Evolutionary conservation across 2,113 vertebrate species (phyloP), one percentile per base, ranked within the genome.

Genomic region (Sinosuthora webbiana): DNA sequence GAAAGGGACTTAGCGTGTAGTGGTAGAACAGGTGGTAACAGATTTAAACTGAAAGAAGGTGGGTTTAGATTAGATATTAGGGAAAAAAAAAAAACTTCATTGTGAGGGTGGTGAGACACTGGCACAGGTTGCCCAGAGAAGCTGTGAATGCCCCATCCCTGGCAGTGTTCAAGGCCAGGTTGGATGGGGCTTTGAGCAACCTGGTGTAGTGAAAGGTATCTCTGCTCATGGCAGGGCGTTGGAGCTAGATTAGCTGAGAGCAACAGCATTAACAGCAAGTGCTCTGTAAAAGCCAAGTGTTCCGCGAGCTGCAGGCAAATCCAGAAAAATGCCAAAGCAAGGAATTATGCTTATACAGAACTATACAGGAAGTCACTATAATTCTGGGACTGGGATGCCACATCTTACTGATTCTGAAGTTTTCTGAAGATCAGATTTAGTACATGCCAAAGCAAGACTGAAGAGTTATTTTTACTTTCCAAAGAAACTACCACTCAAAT

Each of bases 81-180:
- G 8, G 41, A 15, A 22, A 64, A 42, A 45, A 45, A 20, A 25
- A 55, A 18, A 13, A 21, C 17, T 50, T 65, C 6, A 7, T 30
- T 55, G 10, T 47, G 15, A n/a, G 9, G 5, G 35, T 15, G 24
- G 28, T 31, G 15, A 75, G 39, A 6, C 79, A 65, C 15, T 55
- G n/a, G 23, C 4, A 64, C 10, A 76, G 11, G 39, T 1, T 59
- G 17, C 11, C 9, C n/a, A 18, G 7, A 62, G n/a, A 10, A 23
- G 11, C 0, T 33, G 16, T 13, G 28, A 11, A 8, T 52, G 25
- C 9, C 8, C 4, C n/a, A 35, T 31, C 9, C 17, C 20, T 28
- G 16, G 10, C 2, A 65, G 15, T 13, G 15, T 6, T 87, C 42
- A 57, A 76, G 35, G 18, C 10, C 12, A 55, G 27, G 23, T 0